Evolutionary conservation across 2,797 vertebrate genomes (phyloP), one percentile per base, ranked within the genome.

Genomic region (Rhincodon typus): DNA sequence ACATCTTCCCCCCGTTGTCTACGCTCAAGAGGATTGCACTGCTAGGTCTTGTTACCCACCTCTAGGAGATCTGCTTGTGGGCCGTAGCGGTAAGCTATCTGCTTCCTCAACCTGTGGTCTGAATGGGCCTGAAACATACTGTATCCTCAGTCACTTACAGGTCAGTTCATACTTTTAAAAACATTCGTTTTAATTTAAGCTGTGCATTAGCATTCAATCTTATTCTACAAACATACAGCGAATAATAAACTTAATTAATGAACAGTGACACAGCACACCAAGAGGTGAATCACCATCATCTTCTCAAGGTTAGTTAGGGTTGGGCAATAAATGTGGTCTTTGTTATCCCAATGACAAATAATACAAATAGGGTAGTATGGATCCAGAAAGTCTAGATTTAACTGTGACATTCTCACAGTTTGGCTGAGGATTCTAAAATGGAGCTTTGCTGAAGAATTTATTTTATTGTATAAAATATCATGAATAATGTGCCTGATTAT

Each of bases 91-190:
- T 4, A 98, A 98, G n/a, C 97, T 99, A 66, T 98, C 96, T 0
- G 98, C 98, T 82, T 97, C 98, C 0, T 99, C 98, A 46, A 99
- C 98, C n/a, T 99, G 98, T 34, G 98, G 98, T 27, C 96, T 98
- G 94, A 96, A 96, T 0, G 96, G 96, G 91, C 97, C 98, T 67
- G 97, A 98, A 96, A 98, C 97, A 88, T 99, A 99, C 96, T 99
- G 99, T 97, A 99, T 99, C 96, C 96, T 99, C 34, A 97, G 98
- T 96, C 98, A 98, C 96, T 97, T 99, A n/a, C 98, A 99, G 98
- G 98, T 99, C 94, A 97, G 98, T 97, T 96, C 94, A 6, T 87
- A 95, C 95, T 93, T 82, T 38, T 57, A 84, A 69, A 27, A 94
- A 72, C 50, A 62, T 17, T 38, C 3, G 42, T 19, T 38, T 82